Conservation (phyloP, 2,113 vertebrate species). For the Ceyx melanurus region DNA sequence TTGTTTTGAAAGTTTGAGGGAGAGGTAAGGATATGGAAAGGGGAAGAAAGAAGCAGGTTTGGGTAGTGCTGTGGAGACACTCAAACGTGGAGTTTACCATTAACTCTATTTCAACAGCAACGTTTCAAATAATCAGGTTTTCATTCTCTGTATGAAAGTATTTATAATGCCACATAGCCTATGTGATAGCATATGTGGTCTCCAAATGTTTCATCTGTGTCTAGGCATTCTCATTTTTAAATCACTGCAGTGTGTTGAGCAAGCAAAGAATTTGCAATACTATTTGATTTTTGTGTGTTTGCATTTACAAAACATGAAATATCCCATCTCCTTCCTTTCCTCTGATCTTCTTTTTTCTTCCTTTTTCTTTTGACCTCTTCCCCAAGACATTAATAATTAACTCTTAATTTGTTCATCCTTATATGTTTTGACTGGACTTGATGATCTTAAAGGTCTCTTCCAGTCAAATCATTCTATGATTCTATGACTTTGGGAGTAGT, state of each 20-base stretch:
- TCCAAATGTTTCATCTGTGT: slow-evolving; percentile 61
- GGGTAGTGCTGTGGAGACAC: neutral
- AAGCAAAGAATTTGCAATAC: neutral
- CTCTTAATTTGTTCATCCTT: neutral
- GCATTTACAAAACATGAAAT: slow-evolving; percentile 45
- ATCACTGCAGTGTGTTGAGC: slow-evolving; percentile 55
- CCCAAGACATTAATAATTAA: neutral
- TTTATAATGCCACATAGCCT: slow-evolving; percentile 30
- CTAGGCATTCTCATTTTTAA: slow-evolving; percentile 33
- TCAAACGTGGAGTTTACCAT: neutral
- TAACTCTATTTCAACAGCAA: slow-evolving; percentile 26
- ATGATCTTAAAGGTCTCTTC: too few species aligned
- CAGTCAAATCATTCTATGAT: too few species aligned
- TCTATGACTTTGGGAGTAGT: neutral
- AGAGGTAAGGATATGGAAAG: neutral
- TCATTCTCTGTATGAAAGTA: neutral
- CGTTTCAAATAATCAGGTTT: slow-evolving; percentile 33
- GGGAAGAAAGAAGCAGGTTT: neutral
- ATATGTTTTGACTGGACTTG: neutral
- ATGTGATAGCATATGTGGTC: slow-evolving; percentile 33
- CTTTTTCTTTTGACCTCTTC: neutral
- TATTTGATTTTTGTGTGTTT: slow-evolving; percentile 16
- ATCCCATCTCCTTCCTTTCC: neutral
- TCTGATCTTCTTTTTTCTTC: neutral
- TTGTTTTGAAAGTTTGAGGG: neutral